Evolutionary conservation across 2,113 vertebrate species (phyloP).

Genomic region (Electrona antarctica): DNA sequence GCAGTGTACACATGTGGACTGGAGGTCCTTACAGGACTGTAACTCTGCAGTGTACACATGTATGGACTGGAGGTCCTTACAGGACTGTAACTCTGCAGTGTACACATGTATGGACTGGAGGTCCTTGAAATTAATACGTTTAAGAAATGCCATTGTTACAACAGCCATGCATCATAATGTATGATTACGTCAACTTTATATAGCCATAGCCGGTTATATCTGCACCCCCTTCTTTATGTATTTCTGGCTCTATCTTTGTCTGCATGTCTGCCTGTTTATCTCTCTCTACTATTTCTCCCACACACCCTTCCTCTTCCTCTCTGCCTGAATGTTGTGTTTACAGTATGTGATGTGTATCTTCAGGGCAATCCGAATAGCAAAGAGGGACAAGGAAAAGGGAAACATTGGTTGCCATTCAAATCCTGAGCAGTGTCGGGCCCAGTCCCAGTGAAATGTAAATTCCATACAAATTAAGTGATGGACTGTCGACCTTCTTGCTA

Average conservation of each 20-base stretch:
- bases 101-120: too few species aligned
- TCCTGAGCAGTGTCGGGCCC: conserved; percentile 42
- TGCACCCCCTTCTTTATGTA: conserved; percentile 1
- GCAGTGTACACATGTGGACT: too few species aligned
- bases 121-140: too few species aligned
- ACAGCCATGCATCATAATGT: not conserved
- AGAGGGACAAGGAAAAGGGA: conserved; percentile 55
- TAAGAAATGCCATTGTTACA: not conserved
- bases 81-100: too few species aligned
- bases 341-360: conserved; percentile 65
- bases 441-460: conserved; percentile 50
- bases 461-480: conserved; percentile 60
- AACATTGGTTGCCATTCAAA: conserved; percentile 71
- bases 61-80: too few species aligned
- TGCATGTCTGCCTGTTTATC: too few species aligned
- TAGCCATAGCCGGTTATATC: not conserved
- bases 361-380: conserved; percentile 53
- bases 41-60: too few species aligned
- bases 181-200: not conserved
- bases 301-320: conserved; percentile 29
- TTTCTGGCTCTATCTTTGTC: conserved; percentile 7
- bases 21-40: too few species aligned
- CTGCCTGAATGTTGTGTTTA: conserved; percentile 62
- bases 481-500: conserved; percentile 7
- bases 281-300: conserved; percentile 14